These are phyloP conservation scores for Galerucella pusilla DNA, from an alignment of 2,888 invertebrate species.

Conservation along the genomic window DNA sequence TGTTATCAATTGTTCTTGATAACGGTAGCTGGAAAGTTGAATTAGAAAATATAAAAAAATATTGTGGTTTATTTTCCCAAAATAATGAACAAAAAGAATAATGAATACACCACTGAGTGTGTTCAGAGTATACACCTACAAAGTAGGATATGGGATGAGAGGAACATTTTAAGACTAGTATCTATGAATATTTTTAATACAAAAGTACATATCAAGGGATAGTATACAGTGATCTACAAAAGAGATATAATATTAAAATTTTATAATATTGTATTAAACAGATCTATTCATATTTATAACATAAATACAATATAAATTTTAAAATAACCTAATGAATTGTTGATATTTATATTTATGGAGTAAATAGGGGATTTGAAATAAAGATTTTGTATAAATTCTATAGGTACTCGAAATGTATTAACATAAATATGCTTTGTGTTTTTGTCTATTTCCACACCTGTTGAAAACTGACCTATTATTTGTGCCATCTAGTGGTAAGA, in stretches of 20 bases:
- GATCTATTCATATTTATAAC: conserved; percentile 18
- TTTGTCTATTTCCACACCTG: too few species aligned
- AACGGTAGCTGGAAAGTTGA: too few species aligned
- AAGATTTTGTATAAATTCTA: not conserved
- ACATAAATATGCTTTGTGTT: not conserved
- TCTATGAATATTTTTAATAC: conserved; percentile 51
- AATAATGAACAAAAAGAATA: too few species aligned
- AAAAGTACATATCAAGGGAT: conserved; percentile 54
- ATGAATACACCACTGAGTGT: too few species aligned
- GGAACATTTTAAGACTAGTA: not conserved
- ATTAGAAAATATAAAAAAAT: too few species aligned
- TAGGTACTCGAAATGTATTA: not conserved
- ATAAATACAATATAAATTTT: conserved; percentile 14
- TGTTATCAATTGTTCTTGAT: too few species aligned
- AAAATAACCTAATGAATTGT: not conserved
- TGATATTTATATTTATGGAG: not conserved
- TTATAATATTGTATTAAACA: conserved; percentile 6
- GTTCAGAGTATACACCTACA: too few species aligned
- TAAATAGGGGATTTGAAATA: not conserved
- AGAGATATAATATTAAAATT: conserved; percentile 40
- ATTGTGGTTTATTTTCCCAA: too few species aligned
- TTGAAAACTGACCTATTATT: too few species aligned
- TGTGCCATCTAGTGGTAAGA: too few species aligned
- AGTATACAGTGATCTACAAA: conserved; percentile 52
- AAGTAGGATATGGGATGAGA: not conserved